A percentile compares a stretch with the other conserved stretches of the same genome.
Conservation (phyloP, 2,888 invertebrate species). For the Torymus tubicola region DNA sequence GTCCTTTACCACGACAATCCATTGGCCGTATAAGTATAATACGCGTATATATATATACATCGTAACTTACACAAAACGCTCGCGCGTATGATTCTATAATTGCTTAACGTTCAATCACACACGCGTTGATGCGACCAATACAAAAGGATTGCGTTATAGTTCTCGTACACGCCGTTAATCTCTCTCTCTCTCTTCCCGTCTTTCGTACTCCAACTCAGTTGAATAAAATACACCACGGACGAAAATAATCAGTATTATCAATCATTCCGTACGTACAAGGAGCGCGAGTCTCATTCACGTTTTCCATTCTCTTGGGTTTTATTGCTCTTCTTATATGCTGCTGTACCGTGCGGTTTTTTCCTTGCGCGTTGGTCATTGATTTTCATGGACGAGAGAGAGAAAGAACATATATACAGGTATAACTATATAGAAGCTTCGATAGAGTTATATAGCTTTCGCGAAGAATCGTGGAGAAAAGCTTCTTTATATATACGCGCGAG, state of each 20-base stretch:
- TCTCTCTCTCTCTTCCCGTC: background rate
- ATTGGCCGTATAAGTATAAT: too few species aligned
- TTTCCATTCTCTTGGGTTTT: slow-evolving; percentile 1
- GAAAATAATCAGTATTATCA: slow-evolving; percentile 54
- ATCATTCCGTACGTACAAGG: too few species aligned
- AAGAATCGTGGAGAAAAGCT: background rate
- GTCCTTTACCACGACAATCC: too few species aligned
- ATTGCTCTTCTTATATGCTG: slow-evolving; percentile 5
- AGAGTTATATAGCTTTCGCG: slow-evolving; percentile 1
- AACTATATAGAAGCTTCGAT: slow-evolving; percentile 7
- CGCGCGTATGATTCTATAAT: too few species aligned
- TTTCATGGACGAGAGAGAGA: slow-evolving; percentile 35
- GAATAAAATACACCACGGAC: background rate
- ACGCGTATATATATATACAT: too few species aligned
- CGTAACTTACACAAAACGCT: too few species aligned
- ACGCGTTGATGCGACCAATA: too few species aligned
- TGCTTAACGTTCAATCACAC: too few species aligned
- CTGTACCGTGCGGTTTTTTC: background rate
- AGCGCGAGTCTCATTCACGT: slow-evolving; percentile 21
- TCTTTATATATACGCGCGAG: slow-evolving; percentile 16
- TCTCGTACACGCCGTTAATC: background rate
- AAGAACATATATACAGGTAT: too few species aligned
- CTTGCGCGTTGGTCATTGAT: slow-evolving; percentile 40
- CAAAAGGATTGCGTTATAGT: too few species aligned
- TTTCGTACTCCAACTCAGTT: too few species aligned